These are phyloP conservation scores for Drosophila heteroneura DNA, from an alignment of 2,888 invertebrate species.

Conservation along the genomic window DNA sequence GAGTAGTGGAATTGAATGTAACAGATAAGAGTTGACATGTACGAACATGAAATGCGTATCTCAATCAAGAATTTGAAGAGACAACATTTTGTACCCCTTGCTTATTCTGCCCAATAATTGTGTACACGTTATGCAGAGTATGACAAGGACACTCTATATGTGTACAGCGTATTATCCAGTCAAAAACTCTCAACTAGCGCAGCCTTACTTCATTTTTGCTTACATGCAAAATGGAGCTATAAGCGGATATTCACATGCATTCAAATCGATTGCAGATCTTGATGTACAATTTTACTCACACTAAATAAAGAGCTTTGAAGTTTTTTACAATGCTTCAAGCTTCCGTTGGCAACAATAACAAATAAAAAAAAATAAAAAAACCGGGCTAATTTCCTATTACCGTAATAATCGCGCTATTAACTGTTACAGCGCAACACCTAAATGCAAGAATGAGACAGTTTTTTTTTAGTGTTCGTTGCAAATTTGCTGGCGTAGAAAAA, in stretches of 20 bases:
- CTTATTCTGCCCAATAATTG: background rate
- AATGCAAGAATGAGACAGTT: slow-evolving; percentile 29
- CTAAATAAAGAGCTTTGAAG: slow-evolving; percentile 40
- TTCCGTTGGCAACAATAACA: slow-evolving; percentile 49
- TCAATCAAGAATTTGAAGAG: background rate
- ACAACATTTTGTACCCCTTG: background rate
- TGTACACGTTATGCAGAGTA: background rate
- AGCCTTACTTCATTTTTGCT: background rate
- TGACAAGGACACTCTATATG: background rate
- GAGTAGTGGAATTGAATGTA: background rate
- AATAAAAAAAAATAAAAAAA: slow-evolving; percentile 46
- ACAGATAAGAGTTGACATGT: background rate
- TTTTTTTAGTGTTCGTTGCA: slow-evolving; percentile 29
- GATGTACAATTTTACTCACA: slow-evolving; percentile 45
- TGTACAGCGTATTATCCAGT: background rate
- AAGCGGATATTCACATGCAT: slow-evolving; percentile 60
- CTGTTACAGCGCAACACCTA: slow-evolving; percentile 61
- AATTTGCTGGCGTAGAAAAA: slow-evolving; percentile 46
- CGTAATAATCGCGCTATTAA: slow-evolving; percentile 71
- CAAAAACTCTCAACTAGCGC: background rate
- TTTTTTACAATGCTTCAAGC: slow-evolving; percentile 58
- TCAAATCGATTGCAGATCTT: slow-evolving; percentile 57
- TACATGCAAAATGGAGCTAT: slow-evolving; percentile 8
- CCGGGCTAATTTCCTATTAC: slow-evolving; percentile 78
- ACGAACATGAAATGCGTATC: background rate